Conservation (phyloP, 37 sponge, comb jelly and placozoan genomes). For the Cladorhizidae sp. region DNA sequence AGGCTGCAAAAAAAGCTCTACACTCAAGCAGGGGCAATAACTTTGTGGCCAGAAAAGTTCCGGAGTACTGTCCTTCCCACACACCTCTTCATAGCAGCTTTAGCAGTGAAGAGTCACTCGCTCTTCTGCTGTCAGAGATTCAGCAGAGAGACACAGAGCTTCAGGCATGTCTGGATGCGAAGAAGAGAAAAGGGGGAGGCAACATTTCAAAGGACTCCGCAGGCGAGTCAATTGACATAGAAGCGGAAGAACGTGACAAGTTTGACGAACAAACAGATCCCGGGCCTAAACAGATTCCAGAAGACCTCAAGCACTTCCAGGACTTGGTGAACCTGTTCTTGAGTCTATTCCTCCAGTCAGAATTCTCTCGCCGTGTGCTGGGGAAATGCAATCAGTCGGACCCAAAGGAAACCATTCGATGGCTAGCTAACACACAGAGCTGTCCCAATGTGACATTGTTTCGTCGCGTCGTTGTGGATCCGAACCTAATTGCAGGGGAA, state of each 20-base stretch:
- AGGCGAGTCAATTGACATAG: not conserved
- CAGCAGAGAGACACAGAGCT: not conserved
- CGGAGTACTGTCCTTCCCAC: not conserved
- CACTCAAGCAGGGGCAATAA: not conserved
- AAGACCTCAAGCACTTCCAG: slow-evolving; percentile 19
- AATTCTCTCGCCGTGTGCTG: not conserved
- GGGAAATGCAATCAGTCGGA: not conserved
- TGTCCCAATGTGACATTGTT: slow-evolving; percentile 23
- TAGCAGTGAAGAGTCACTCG: not conserved
- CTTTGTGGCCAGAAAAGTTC: not conserved
- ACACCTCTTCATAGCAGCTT: not conserved
- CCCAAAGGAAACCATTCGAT: not conserved
- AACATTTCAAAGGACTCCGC: not conserved
- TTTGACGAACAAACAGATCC: not conserved
- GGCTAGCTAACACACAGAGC: not conserved
- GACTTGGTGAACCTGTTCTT: slow-evolving; percentile 34
- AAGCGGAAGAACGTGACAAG: not conserved
- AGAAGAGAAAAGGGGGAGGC: too few relatives aligned
- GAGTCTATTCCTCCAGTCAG: slow-evolving; percentile 23
- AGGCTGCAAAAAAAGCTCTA: not conserved
- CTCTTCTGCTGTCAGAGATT: not conserved
- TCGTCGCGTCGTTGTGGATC: slow-evolving; percentile 22
- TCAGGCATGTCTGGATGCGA: not conserved
- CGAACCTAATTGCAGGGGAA: slow-evolving; percentile 1
- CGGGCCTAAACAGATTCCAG: not conserved